phyloP scores from a whole-genome alignment of 2,113 vertebrate genomes.

The Amia ocellicauda region DNA sequence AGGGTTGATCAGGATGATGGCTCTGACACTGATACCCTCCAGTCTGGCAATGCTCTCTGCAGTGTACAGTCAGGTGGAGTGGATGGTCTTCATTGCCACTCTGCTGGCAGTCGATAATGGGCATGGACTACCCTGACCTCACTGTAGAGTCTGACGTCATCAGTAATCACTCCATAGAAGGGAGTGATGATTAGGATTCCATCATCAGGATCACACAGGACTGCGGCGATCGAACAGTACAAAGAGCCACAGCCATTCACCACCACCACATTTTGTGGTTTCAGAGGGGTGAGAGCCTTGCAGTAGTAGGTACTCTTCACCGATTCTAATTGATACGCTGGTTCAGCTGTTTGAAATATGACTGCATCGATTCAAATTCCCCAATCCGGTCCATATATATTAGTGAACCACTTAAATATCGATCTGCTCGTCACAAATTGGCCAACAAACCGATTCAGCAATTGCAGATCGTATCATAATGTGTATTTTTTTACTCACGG shows the following conservation, averaged over 20 bases:
- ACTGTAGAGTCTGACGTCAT: slow-evolving; percentile 78
- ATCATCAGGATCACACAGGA: slow-evolving; percentile 87
- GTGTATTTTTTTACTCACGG: no score
- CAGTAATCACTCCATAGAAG: slow-evolving; percentile 82
- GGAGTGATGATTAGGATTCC: slow-evolving; percentile 87
- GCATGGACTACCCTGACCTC: slow-evolving; percentile 79
- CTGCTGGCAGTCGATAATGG: slow-evolving; percentile 80
- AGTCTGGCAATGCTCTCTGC: slow-evolving; percentile 71
- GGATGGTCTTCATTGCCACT: slow-evolving; percentile 66
- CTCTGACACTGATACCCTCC: slow-evolving; percentile 79
- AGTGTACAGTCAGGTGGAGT: slow-evolving; percentile 89
- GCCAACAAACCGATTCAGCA: no score
- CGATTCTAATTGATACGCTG: no score
- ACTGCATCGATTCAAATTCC: no score
- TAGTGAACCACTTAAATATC: no score
- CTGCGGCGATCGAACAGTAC: slow-evolving; percentile 83
- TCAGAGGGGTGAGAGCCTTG: slow-evolving; percentile 66
- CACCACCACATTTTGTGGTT: slow-evolving; percentile 83
- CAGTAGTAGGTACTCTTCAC: slow-evolving; percentile 79
- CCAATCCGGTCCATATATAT: no score
- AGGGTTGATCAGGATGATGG: slow-evolving; percentile 87
- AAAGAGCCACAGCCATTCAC: slow-evolving; percentile 89
- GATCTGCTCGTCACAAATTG: no score
- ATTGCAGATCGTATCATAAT: no score
- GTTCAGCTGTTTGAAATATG: no score